A percentile compares a stretch with the other conserved stretches of the same genome.
Conservation (phyloP, 2,888 invertebrate species). For the Flexamia atlantica region DNA sequence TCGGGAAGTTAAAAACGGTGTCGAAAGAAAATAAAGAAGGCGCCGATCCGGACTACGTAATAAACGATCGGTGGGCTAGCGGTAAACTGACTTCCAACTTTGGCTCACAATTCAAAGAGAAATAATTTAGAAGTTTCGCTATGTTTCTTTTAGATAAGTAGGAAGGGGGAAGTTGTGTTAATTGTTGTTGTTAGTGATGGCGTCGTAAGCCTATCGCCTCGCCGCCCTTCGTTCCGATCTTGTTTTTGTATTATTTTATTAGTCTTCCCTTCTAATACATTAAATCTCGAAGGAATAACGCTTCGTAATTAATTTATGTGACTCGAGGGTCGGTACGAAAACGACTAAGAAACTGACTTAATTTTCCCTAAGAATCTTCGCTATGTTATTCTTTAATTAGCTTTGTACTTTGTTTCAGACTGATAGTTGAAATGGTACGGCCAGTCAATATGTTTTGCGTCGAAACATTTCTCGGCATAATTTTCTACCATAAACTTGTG, state of each 20-base stretch:
- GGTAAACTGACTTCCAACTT: constrained; percentile 48
- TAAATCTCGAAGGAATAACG: constrained; percentile 25
- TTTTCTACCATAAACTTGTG: too few species aligned
- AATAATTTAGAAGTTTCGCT: constrained; percentile 63
- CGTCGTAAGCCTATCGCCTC: constrained; percentile 41
- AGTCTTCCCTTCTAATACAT: constrained; percentile 53
- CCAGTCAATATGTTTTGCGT: too few species aligned
- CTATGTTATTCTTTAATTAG: too few species aligned
- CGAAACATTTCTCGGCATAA: too few species aligned
- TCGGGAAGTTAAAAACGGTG: constrained; percentile 51
- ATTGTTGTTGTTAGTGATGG: constrained; percentile 49
- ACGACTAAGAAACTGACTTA: not conserved
- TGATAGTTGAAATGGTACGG: too few species aligned
- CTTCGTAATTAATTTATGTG: constrained; percentile 36
- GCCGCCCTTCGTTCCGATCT: constrained; percentile 19
- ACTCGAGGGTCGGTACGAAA: not conserved
- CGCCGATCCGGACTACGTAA: constrained; percentile 59
- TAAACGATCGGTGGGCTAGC: constrained; percentile 60
- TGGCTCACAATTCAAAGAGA: constrained; percentile 62
- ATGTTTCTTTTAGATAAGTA: constrained; percentile 64
- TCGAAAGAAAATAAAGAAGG: constrained; percentile 59
- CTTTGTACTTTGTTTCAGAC: too few species aligned
- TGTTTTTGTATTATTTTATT: constrained; percentile 57
- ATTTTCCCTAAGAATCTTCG: too few species aligned
- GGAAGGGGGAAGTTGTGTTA: constrained; percentile 57